Percentiles rank a stretch among this genome's conserved stretches.
Conservation (phyloP, 2,888 invertebrate genomes). For the Hecatera dysodea region DNA sequence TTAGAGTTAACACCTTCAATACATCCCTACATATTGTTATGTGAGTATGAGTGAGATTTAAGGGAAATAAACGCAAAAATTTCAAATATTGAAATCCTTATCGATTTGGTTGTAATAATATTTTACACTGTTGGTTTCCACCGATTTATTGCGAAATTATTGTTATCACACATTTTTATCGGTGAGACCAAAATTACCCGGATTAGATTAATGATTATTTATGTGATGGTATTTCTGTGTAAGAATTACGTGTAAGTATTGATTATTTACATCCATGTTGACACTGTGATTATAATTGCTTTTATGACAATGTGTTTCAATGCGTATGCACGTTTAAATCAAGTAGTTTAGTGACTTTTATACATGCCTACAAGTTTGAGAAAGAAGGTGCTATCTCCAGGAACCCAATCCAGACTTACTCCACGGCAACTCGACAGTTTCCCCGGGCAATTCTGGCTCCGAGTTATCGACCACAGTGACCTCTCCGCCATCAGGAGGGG, state of each 20-base stretch:
- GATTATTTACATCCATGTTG: constrained; percentile 5
- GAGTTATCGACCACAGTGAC: constrained; percentile 78
- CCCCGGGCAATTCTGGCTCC: constrained; percentile 84
- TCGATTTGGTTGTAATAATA: constrained; percentile 29
- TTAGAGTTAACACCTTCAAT: constrained; percentile 80
- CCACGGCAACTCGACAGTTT: constrained; percentile 88
- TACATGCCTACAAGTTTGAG: constrained; percentile 19
- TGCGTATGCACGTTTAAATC: background rate
- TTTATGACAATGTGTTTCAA: constrained; percentile 1
- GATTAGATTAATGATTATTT: constrained; percentile 63
- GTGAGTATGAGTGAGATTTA: constrained; percentile 11
- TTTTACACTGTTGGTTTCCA: constrained; percentile 23
- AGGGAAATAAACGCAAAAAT: constrained; percentile 35
- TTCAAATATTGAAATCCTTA: constrained; percentile 37
- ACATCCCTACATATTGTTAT: constrained; percentile 25
- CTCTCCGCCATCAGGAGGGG: constrained; percentile 70
- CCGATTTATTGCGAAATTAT: constrained; percentile 40
- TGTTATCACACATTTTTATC: constrained; percentile 60
- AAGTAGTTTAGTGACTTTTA: background rate
- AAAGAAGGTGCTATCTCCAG: constrained; percentile 78
- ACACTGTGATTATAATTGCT: constrained; percentile 4
- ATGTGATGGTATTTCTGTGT: constrained; percentile 41
- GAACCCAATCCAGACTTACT: constrained; percentile 83
- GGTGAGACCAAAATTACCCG: constrained; percentile 38
- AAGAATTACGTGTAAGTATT: constrained; percentile 19